Conservation (phyloP, 1,140 invertebrate genomes). For the Telenomus remus region DNA sequence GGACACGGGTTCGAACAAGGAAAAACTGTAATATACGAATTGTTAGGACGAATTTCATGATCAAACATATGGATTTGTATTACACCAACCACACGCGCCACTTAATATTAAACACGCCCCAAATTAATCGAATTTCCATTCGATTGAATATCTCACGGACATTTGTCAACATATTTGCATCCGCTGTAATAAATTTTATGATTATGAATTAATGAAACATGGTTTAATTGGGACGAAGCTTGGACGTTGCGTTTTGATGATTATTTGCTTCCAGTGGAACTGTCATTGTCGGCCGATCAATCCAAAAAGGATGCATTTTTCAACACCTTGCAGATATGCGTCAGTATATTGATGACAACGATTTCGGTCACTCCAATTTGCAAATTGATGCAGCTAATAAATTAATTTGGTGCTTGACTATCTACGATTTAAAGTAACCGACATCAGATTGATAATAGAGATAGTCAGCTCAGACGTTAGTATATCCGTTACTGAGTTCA, state of each 20-base stretch:
- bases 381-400: constrained; percentile 4
- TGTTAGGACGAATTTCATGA: constrained; percentile 15
- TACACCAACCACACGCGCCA: neutral
- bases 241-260: too few relatives aligned
- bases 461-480: constrained; percentile 38
- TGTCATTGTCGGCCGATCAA: too few relatives aligned
- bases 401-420: constrained; percentile 33
- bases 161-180: constrained; percentile 30
- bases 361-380: constrained; percentile 12
- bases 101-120: constrained; percentile 16
- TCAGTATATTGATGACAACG: too few relatives aligned
- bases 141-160: constrained; percentile 25
- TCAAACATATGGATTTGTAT: constrained; percentile 31
- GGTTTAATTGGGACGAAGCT: constrained; percentile 20
- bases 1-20: constrained; percentile 8
- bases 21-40: constrained; percentile 25
- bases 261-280: too few relatives aligned
- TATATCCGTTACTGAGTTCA: constrained; percentile 53
- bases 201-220: constrained; percentile 38
- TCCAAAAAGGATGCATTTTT: too few relatives aligned
- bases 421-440: constrained; percentile 50
- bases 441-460: constrained; percentile 61
- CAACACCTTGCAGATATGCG: too few relatives aligned
- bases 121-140: constrained; percentile 35
- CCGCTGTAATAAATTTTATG: constrained; percentile 31